Percentiles rank a stretch among this genome's conserved stretches.
phyloP scores from a whole-genome alignment of 1,140 invertebrate genomes.

The Wiebesia pumilae region DNA sequence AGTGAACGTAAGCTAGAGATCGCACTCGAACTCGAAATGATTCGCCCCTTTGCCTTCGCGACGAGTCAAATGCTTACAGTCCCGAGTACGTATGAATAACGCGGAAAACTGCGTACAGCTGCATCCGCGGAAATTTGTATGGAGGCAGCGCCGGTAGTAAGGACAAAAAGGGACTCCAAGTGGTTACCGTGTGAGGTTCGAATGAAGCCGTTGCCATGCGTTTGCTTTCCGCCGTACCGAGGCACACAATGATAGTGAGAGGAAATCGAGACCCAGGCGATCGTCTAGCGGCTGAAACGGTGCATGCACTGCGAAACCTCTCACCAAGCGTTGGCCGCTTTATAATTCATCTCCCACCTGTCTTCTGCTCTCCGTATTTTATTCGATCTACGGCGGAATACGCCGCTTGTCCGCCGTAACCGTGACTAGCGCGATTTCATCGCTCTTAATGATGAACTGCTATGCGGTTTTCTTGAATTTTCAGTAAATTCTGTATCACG shows the following conservation, averaged over 20 bases:
- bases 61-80: no score
- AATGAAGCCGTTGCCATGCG: background rate
- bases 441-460: background rate
- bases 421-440: background rate
- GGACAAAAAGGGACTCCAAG: no score
- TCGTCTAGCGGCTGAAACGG: background rate
- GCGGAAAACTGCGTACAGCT: no score
- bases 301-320: constrained; percentile 68
- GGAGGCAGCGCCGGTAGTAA: no score
- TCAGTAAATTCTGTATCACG: background rate
- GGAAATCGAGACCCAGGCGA: background rate
- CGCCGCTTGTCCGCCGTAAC: background rate
- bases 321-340: constrained; percentile 67
- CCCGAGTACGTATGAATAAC: no score
- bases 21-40: no score
- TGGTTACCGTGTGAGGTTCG: background rate
- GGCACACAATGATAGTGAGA: background rate
- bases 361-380: background rate
- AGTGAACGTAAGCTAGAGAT: no score
- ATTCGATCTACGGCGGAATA: background rate
- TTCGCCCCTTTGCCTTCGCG: no score
- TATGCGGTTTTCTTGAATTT: background rate
- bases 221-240: constrained; percentile 3
- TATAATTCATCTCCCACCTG: constrained; percentile 73
- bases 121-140: no score